A percentile compares a stretch with the other conserved stretches of the same genome.
Conservation (phyloP, 2,797 vertebrate genomes). For the Natrix natrix region DNA sequence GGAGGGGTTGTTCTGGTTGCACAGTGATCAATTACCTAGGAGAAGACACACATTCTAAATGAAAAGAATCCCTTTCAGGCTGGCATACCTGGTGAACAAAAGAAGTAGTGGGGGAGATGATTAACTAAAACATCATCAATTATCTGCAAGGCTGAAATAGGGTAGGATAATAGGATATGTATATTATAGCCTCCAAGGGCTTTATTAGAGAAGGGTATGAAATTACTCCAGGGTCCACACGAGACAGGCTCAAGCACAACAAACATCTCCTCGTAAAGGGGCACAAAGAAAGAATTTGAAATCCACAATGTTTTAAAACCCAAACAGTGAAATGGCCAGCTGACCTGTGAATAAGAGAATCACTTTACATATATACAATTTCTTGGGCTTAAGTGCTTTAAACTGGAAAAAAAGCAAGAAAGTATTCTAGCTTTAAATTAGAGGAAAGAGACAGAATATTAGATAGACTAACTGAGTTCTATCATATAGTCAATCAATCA, state of each 20-base stretch:
- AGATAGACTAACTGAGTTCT: background rate
- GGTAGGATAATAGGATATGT: slow-evolving; percentile 70
- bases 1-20: slow-evolving; percentile 57
- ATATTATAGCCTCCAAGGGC: slow-evolving; percentile 61
- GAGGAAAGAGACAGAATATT: background rate
- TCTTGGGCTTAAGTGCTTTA: background rate
- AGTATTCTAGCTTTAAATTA: background rate
- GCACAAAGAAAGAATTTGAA: slow-evolving; percentile 22
- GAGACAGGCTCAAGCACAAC: slow-evolving; percentile 18
- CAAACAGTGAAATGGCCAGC: slow-evolving; percentile 35
- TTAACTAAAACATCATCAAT: slow-evolving; percentile 76
- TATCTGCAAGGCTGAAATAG: slow-evolving; percentile 71
- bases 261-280: slow-evolving; percentile 30
- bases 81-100: slow-evolving; percentile 76
- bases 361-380: slow-evolving; percentile 25
- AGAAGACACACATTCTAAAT: slow-evolving; percentile 69
- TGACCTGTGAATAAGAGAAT: background rate
- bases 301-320: background rate
- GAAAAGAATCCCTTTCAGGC: slow-evolving; percentile 70
- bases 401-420: background rate
- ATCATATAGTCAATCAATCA: rapidly evolving
- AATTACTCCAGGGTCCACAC: slow-evolving; percentile 52
- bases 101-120: slow-evolving; percentile 66
- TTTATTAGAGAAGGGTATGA: slow-evolving; percentile 66
- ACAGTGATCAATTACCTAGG: slow-evolving; percentile 68